These are phyloP conservation scores for Exephanes ischioxanthus DNA, from an alignment of 2,888 invertebrate genomes.

Conservation along the genomic window DNA sequence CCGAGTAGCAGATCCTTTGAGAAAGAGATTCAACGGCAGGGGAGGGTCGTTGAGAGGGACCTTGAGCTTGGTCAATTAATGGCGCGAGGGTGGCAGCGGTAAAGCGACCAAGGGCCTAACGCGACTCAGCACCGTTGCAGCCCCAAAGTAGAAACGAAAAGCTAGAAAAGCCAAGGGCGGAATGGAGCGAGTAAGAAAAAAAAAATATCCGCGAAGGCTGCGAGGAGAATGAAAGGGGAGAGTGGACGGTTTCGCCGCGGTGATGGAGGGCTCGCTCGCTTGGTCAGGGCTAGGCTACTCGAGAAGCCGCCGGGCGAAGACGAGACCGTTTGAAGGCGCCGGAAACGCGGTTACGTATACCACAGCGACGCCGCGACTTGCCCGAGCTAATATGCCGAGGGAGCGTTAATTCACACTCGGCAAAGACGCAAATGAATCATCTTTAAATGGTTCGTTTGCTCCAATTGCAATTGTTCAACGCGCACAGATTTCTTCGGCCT, in stretches of 20 bases:
- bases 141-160: constrained; percentile 5
- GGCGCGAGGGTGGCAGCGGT: constrained; percentile 3
- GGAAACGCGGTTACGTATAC: background rate
- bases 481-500: constrained; percentile 56
- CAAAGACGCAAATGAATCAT: constrained; percentile 74
- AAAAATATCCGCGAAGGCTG: constrained; percentile 1
- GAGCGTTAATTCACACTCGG: constrained; percentile 15
- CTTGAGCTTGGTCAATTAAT: constrained; percentile 37
- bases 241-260: background rate
- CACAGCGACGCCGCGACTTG: background rate
- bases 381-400: constrained; percentile 44
- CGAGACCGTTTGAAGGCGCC: constrained; percentile 17
- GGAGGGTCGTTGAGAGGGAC: constrained; percentile 6
- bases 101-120: constrained; percentile 26
- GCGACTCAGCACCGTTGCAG: constrained; percentile 6
- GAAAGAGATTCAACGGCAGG: background rate
- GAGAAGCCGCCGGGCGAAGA: background rate
- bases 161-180: background rate
- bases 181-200: background rate
- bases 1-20: background rate
- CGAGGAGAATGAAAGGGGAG: constrained; percentile 51
- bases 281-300: constrained; percentile 15
- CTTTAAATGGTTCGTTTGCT: constrained; percentile 74
- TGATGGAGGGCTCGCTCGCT: background rate
- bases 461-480: constrained; percentile 76